Evolutionary conservation across 2,888 invertebrate genomes (phyloP), one percentile per base, ranked within the genome.

Genomic region (Philereme transversata): DNA sequence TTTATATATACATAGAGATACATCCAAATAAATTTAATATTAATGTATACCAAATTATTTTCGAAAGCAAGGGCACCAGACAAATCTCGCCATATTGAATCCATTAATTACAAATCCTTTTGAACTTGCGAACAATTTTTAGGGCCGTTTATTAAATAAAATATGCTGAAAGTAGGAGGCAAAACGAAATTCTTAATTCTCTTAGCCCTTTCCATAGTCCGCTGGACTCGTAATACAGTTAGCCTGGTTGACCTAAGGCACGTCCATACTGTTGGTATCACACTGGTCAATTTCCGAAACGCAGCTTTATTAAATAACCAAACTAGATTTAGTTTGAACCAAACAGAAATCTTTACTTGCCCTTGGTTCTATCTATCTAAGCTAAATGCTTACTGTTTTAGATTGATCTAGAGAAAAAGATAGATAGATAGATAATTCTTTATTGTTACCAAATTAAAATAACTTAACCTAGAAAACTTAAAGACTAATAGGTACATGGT

Each of bases 181-280:
- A 52, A 69, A 69, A 61, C 69, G 65, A 70, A 73, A 70, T 64
- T 71, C 64, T 22, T 74, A 73, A 76, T 75, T 72, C 68, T 71
- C 69, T 65, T 61, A 69, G 69, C 67, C 68, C 66, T 69, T 66
- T 51, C 53, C 11, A 57, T 59, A 54, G 67, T 62, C 65, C 61
- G 54, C 51, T 68, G 60, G 67, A 72, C 65, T 76, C n/a, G 43
- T 72, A 75, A 77, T 73, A 66, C 66, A 64, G 69, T 76, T 77
- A 75, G 67, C 71, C 69, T 11, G 51, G 41, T 66, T 67, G 7
- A 46, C 8, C 22, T 22, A 46, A 11, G 46, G 46, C 46, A 4
- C 22, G 5, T 22, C 5, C 11, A 22, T 7, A 11, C 46, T 7
- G 11, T 22, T 22, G 22, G 22, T 22, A 22, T 22, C 22, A 40